These are phyloP conservation scores for Mythimna impura DNA, from an alignment of 2,888 invertebrate genomes.

Conservation along the genomic window DNA sequence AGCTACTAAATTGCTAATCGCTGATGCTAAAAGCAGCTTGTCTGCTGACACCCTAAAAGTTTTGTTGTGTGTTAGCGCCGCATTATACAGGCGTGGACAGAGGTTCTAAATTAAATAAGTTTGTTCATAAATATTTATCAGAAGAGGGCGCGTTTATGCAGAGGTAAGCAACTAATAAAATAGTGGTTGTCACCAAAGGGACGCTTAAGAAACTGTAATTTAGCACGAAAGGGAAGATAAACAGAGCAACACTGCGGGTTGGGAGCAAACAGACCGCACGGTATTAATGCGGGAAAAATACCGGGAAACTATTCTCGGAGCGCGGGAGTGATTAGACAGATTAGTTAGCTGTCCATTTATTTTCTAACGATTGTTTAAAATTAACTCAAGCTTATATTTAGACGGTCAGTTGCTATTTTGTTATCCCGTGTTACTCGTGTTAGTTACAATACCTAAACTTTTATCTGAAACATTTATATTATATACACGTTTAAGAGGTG, in stretches of 20 bases:
- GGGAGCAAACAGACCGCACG: conserved; percentile 2
- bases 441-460: background rate
- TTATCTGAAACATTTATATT: too few relatives aligned
- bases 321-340: background rate
- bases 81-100: conserved; percentile 64
- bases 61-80: conserved; percentile 41
- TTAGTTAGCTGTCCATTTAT: background rate
- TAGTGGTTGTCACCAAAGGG: conserved; percentile 50
- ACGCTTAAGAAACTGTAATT: conserved; percentile 33
- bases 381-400: background rate
- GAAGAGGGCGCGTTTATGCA: conserved; percentile 55
- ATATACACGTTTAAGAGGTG: too few relatives aligned
- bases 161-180: conserved; percentile 61
- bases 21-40: conserved; percentile 1
- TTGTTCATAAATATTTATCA: conserved; percentile 71
- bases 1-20: background rate
- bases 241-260: conserved; percentile 26
- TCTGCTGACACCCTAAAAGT: conserved; percentile 26
- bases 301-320: background rate
- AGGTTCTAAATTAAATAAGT: conserved; percentile 69
- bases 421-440: background rate
- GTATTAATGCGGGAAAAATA: conserved; percentile 3
- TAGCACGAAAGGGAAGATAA: conserved; percentile 35
- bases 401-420: background rate
- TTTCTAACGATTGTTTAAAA: background rate